Evolutionary conservation across 2,113 vertebrate species (phyloP), one percentile per base, ranked within the genome.

Genomic region (Pseudorasbora parva): DNA sequence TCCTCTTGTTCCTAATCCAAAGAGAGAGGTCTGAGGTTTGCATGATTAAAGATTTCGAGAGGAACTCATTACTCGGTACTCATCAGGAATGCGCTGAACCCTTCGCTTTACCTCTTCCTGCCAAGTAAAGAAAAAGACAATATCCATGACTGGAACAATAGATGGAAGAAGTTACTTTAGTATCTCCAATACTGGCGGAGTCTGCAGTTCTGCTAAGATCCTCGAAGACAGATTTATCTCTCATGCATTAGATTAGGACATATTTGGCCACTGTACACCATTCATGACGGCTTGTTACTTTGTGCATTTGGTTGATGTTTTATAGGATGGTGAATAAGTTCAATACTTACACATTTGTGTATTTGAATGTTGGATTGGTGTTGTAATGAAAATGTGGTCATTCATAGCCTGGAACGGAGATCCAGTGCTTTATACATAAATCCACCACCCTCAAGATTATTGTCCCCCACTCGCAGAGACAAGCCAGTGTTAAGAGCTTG

Each of bases 21-120:
- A 37, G 47, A 27, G 21, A 8, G 56, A 82, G 56, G 43, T 54
- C 66, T 81, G 82, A 69, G 82, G 82, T 85, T 87, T 84, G 64
- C 74, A 57, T 85, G 79, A 87, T 85, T 85, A 87, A 87, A 71
- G 73, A 84, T 64, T 84, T 82, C 8, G 21, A 84, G 86, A 49
- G 69, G 81, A 82, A 57, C 56, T 78, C 80, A 85, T 72, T 82
- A 78, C 23, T 62, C 56, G 60, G 51, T 49, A 15, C 82, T 78
- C 62, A 60, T 78, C 74, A 25, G n/a, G 33, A 87, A 56, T 23
- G 74, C 62, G 73, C 45, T 45, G 19, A 83, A 87, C 62, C 75
- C 19, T 64, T 80, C 2, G 21, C 41, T 84, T 77, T 81, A 76
- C 49, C 7, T 27, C 69, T 77, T 77, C 41, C 54, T 81, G 83